Percentiles rank a stretch among this genome's conserved stretches.
Conservation (phyloP, 2,113 vertebrate genomes). For the Orthonyx spaldingii region DNA sequence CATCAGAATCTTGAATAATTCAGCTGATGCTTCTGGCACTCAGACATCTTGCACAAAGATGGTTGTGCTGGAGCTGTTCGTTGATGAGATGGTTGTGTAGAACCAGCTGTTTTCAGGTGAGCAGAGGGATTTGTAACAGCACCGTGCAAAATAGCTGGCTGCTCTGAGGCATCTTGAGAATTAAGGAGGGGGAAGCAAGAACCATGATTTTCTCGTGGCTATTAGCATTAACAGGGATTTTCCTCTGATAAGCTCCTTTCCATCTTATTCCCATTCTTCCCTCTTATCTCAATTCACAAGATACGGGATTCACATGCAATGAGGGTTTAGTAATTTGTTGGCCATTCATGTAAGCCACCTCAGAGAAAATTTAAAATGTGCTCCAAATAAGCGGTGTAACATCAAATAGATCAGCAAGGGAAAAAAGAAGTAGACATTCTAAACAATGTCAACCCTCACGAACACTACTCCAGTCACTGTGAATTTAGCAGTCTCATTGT, state of each 20-base stretch:
- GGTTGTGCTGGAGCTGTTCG: neutral
- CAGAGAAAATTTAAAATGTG: neutral
- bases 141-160: neutral
- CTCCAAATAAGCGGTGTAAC: neutral
- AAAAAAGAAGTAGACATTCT: neutral
- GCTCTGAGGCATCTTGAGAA: neutral
- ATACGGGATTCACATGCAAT: neutral
- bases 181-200: neutral
- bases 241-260: conserved; percentile 18
- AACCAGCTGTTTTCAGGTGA: neutral
- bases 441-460: neutral
- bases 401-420: neutral
- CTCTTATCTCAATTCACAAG: neutral
- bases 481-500: neutral
- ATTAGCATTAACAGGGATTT: conserved; percentile 42
- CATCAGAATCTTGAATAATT: neutral
- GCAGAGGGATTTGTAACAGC: neutral
- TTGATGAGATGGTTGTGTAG: neutral
- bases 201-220: neutral
- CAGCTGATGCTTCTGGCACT: neutral
- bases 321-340: neutral
- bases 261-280: neutral
- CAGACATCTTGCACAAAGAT: neutral
- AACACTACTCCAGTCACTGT: neutral
- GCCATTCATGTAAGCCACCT: neutral